phyloP scores from a whole-genome alignment of 2,797 vertebrate genomes.

The Calcarius lapponicus region DNA sequence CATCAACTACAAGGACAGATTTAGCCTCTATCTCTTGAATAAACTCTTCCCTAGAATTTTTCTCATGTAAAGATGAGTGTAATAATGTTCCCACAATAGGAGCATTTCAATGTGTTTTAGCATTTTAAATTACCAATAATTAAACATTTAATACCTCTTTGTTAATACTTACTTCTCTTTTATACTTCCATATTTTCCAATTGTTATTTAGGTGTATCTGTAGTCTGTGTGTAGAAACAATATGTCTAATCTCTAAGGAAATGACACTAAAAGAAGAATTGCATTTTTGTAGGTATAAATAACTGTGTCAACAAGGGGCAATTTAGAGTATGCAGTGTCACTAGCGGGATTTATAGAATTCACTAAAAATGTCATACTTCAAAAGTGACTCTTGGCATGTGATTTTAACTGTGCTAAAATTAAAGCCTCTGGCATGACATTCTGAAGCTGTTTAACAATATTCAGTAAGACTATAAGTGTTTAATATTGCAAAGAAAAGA shows the following conservation, averaged over 20 bases:
- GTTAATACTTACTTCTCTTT: background rate
- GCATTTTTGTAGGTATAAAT: background rate
- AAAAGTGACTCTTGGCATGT: background rate
- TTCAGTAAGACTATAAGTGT: background rate
- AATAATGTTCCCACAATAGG: background rate
- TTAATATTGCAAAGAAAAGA: background rate
- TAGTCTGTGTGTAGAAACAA: background rate
- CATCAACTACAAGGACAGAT: background rate
- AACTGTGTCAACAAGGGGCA: background rate
- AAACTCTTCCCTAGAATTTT: background rate
- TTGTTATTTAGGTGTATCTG: background rate
- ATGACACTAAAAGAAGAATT: background rate
- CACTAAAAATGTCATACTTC: background rate
- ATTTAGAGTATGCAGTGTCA: background rate
- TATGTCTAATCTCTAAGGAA: background rate
- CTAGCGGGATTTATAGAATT: background rate
- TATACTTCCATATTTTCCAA: background rate
- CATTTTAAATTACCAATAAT: background rate
- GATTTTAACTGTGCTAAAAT: background rate
- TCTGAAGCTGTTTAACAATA: background rate
- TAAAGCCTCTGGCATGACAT: background rate
- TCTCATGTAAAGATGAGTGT: background rate
- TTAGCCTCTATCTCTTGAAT: background rate
- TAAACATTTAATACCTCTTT: background rate
- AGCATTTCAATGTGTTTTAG: background rate